These are phyloP conservation scores for Ligdia adustata DNA, from an alignment of 2,888 invertebrate genomes.

Conservation along the genomic window DNA sequence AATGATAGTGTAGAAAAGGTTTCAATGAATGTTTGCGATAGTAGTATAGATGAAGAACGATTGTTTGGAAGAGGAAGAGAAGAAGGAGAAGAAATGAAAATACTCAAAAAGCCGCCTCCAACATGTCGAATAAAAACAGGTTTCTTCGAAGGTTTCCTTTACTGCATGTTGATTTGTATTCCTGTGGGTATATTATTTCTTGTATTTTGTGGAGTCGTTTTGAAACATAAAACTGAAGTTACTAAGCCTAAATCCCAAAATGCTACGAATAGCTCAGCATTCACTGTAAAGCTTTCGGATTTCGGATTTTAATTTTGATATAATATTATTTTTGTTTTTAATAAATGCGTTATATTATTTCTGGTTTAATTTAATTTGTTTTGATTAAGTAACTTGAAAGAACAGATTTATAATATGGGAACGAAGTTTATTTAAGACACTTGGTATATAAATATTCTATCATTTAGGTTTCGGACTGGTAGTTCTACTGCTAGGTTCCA, in stretches of 20 bases:
- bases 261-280: conserved; percentile 22
- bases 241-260: neutral
- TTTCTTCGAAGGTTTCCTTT: conserved; percentile 54
- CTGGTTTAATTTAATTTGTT: too few species aligned
- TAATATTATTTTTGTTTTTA: too few species aligned
- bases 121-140: conserved; percentile 42
- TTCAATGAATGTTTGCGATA: neutral
- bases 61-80: neutral
- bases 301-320: conserved; percentile 57
- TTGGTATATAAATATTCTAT: too few species aligned
- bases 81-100: neutral
- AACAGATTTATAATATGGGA: too few species aligned
- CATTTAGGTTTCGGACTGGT: too few species aligned
- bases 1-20: neutral
- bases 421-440: too few species aligned
- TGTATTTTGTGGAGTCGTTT: conserved; percentile 53
- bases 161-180: conserved; percentile 60
- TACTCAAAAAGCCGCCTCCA: too few species aligned
- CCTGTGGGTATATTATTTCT: conserved; percentile 51
- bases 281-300: conserved; percentile 52
- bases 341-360: too few species aligned
- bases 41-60: neutral
- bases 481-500: too few species aligned
- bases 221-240: conserved; percentile 40
- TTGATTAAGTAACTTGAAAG: too few species aligned